Percentiles rank a stretch among this genome's conserved stretches.
Evolutionary conservation across 2,888 invertebrate genomes (phyloP).

Genomic region (Anthophora plumipes): DNA sequence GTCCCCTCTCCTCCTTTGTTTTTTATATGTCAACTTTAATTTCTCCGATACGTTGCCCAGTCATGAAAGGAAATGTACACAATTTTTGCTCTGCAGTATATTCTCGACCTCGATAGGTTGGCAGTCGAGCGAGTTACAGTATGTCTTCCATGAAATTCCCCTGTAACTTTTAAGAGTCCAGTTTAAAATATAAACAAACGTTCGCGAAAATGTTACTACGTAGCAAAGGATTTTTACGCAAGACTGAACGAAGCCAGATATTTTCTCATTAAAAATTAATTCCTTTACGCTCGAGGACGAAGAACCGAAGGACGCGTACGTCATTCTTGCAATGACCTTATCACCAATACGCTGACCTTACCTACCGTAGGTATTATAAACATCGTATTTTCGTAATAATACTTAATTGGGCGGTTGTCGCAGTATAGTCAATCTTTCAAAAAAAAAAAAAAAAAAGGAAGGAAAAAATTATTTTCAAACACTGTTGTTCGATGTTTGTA

Average conservation of each 20-base stretch:
- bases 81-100: not conserved
- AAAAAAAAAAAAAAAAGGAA: no score
- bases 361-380: conserved; percentile 40
- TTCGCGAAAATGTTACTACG: not conserved
- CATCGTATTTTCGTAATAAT: conserved; percentile 26
- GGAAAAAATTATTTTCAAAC: not conserved
- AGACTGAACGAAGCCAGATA: conserved; percentile 22
- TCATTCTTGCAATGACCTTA: conserved; percentile 48
- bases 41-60: no score
- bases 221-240: conserved; percentile 4
- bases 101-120: not conserved
- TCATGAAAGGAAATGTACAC: not conserved
- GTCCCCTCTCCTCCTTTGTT: no score
- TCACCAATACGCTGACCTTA: conserved; percentile 50
- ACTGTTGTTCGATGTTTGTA: not conserved
- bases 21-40: not conserved
- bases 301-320: conserved; percentile 47
- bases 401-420: conserved; percentile 18
- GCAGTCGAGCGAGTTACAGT: not conserved
- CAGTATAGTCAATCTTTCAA: not conserved
- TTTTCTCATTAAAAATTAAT: conserved; percentile 45
- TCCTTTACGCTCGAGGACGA: conserved; percentile 51
- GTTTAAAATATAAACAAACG: conserved; percentile 6
- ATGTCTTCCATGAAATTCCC: conserved; percentile 4
- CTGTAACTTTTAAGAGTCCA: not conserved